A percentile compares a stretch with the other conserved stretches of the same genome.
Evolutionary conservation across 2,888 invertebrate species (phyloP).

Genomic region (Tanytarsus gracilentus): DNA sequence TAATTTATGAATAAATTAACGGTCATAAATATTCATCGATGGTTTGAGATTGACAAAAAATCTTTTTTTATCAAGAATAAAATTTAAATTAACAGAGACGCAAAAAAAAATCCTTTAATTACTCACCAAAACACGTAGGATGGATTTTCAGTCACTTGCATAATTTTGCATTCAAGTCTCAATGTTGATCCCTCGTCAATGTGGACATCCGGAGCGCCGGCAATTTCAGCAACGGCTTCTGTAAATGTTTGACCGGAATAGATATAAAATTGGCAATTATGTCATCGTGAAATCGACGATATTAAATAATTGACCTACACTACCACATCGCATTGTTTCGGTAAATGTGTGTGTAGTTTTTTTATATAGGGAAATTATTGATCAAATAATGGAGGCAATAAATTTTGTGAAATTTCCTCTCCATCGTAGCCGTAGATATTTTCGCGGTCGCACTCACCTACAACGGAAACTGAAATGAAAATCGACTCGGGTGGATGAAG

Average conservation of each 20-base stretch:
- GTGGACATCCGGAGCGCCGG: conserved; percentile 42
- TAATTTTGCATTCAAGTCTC: conserved; percentile 42
- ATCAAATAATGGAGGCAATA: neutral
- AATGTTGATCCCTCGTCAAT: conserved; percentile 43
- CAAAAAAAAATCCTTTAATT: conserved; percentile 13
- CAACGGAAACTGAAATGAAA: conserved; percentile 53
- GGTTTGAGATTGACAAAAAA: neutral
- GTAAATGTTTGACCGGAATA: too few species aligned
- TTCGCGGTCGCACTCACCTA: conserved; percentile 45
- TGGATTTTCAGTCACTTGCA: conserved; percentile 43
- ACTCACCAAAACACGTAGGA: conserved; percentile 43
- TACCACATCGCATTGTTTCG: neutral
- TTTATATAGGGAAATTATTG: conserved; percentile 3
- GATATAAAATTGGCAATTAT: neutral
- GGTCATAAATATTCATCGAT: neutral
- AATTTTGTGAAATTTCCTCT: neutral
- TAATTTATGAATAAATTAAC: neutral
- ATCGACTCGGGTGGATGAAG: conserved; percentile 57
- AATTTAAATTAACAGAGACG: too few species aligned
- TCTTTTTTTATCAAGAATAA: neutral
- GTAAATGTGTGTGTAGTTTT: too few species aligned
- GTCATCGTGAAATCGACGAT: neutral
- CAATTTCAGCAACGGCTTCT: conserved; percentile 44
- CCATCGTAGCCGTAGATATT: neutral
- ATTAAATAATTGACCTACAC: neutral